Evolutionary conservation across 2,888 invertebrate genomes (phyloP).

Genomic region (Ormyrus thymus): DNA sequence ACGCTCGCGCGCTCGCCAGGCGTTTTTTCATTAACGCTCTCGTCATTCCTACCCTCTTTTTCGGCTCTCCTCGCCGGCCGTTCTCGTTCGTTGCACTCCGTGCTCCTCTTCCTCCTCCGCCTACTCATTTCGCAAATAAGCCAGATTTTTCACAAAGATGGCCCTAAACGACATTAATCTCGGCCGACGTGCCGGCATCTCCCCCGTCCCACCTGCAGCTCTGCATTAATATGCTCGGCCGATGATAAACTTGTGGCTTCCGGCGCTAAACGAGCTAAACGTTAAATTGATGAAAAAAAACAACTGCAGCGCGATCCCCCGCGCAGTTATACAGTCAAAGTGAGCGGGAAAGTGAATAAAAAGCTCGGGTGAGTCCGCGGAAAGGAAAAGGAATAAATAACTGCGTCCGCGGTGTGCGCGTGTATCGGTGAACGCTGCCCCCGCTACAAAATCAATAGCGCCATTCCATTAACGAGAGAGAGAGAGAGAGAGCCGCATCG

Average conservation of each 20-base stretch:
- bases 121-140: slow-evolving; percentile 30
- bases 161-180: slow-evolving; percentile 48
- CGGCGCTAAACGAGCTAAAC: too few species aligned
- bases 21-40: slow-evolving; percentile 50
- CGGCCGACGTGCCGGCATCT: slow-evolving; percentile 8
- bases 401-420: background rate
- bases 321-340: background rate
- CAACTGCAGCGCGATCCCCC: too few species aligned
- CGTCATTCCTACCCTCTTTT: slow-evolving; percentile 34
- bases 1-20: slow-evolving; percentile 6
- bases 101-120: background rate
- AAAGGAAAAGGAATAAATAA: slow-evolving; percentile 7
- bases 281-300: too few species aligned
- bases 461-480: slow-evolving; percentile 7
- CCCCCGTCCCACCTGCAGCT: too few species aligned
- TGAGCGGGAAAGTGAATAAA: slow-evolving; percentile 17
- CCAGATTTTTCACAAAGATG: slow-evolving; percentile 58
- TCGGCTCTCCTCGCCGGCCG: slow-evolving; percentile 4
- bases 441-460: slow-evolving; percentile 21
- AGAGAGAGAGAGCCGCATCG: background rate
- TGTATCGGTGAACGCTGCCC: background rate
- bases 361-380: background rate
- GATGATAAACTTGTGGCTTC: too few species aligned
- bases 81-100: slow-evolving; percentile 6
- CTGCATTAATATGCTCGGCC: too few species aligned